Evolutionary conservation across 2,888 invertebrate species (phyloP), one percentile per base, ranked within the genome.

Genomic region (Morpho achilles): DNA sequence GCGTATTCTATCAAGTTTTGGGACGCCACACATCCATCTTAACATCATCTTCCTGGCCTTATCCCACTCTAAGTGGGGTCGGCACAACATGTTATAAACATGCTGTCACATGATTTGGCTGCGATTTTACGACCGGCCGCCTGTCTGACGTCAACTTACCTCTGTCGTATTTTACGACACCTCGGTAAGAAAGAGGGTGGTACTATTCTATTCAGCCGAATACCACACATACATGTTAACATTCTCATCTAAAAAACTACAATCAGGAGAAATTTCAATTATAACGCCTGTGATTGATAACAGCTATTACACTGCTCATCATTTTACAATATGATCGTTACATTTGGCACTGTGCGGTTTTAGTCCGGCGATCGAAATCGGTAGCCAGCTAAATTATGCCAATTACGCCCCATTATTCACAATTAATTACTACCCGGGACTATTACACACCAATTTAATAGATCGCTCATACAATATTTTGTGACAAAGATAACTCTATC

Each of bases 351-450:
- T 39, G 54, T 55, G 48, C 42, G 54, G 48, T 55, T 48, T 22
- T 48, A 55, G 47, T 42, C 22, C 22, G 23, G 23, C 48, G 48
- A 55, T 55, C 54, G 43, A 47, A 49, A 55, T 55, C 54, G 48
- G 10, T 55, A 32, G 52, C 54, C 47, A 22, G 43, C 42, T 55
- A 55, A 55, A 55, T 55, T 49, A 55, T 48, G 39, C 48, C 48
- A 55, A 55, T 49, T 55, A 49, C 48, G 54, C 41, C 32, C 48
- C 54, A 55, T 47, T 55, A 55, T 55, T 49, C 54, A 49, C 52
- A 52, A 52, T 52, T 52, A 52, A 52, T 52, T 52, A 52, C 52
- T n/a, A 52, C 16, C 45, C 45, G 23, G 44, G 44, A 40, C 52
- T 52, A 52, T 52, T 52, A 52, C 44, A 23, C n/a, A 52, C 52